Conservation (phyloP, 2,113 vertebrate species). For the Carlito syrichta region DNA sequence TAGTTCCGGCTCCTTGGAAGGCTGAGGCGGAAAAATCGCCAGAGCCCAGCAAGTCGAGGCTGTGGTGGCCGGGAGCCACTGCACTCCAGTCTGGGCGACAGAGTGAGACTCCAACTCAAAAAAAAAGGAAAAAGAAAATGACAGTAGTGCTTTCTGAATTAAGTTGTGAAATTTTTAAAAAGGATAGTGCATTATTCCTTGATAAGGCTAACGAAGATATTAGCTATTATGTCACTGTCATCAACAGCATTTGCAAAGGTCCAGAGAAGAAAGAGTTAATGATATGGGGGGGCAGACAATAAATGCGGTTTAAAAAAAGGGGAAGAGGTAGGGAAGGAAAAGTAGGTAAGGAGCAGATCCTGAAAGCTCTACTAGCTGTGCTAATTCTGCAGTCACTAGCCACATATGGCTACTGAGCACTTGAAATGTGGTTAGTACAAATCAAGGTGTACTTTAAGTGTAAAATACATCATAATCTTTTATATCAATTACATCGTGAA, state of each 20-base stretch:
- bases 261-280: not conserved
- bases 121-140: too few species aligned
- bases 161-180: not conserved
- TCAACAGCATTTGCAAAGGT: not conserved
- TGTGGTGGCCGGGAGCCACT: too few species aligned
- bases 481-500: not conserved
- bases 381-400: not conserved
- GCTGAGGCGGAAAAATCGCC: too few species aligned
- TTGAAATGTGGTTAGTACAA: not conserved
- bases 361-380: not conserved
- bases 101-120: too few species aligned
- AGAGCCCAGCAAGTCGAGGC: too few species aligned
- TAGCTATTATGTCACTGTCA: not conserved
- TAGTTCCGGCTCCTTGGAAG: too few species aligned
- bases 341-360: not conserved
- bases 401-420: not conserved
- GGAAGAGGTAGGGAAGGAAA: not conserved
- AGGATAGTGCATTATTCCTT: not conserved
- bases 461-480: constrained; percentile 7
- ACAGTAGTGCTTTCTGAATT: not conserved
- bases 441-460: not conserved
- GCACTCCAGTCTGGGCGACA: too few species aligned
- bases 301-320: not conserved
- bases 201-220: not conserved
- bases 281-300: not conserved